Conservation (phyloP, 2,888 invertebrate species). For the Mimumesa dahlbomi region DNA sequence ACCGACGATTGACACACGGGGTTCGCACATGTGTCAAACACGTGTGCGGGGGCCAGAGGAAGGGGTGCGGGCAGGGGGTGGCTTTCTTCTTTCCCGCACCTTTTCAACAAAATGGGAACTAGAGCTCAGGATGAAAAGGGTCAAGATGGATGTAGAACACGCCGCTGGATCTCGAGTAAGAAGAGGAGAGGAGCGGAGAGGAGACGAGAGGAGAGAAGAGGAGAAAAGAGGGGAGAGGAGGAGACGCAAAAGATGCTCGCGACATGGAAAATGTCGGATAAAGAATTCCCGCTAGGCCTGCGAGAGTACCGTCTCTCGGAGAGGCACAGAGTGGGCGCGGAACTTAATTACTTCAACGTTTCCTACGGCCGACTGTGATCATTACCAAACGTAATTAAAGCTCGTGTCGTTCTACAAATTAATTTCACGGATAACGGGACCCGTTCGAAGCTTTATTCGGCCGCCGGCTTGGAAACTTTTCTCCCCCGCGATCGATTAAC, state of each 20-base stretch:
- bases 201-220: neutral
- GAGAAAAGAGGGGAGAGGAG: neutral
- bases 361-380: slow-evolving; percentile 22
- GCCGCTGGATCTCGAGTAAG: neutral
- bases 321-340: slow-evolving; percentile 5
- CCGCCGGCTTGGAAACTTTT: slow-evolving; percentile 34
- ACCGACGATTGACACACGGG: neutral
- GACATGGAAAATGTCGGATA: slow-evolving; percentile 22
- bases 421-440: slow-evolving; percentile 50
- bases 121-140: slow-evolving; percentile 43
- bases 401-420: slow-evolving; percentile 44
- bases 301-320: slow-evolving; percentile 16
- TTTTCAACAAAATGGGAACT: slow-evolving; percentile 39
- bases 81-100: slow-evolving; percentile 6
- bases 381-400: slow-evolving; percentile 61
- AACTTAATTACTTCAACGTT: slow-evolving; percentile 49
- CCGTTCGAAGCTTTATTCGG: slow-evolving; percentile 14
- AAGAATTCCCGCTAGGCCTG: slow-evolving; percentile 36
- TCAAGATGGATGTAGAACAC: slow-evolving; percentile 53
- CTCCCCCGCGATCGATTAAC: slow-evolving; percentile 36
- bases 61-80: no score
- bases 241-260: slow-evolving; percentile 1
- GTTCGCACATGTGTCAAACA: slow-evolving; percentile 11
- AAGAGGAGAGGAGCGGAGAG: neutral
- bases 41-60: slow-evolving; percentile 2